These are phyloP conservation scores for Cheilosia impressa DNA, from an alignment of 2,888 invertebrate species.

Conservation along the genomic window DNA sequence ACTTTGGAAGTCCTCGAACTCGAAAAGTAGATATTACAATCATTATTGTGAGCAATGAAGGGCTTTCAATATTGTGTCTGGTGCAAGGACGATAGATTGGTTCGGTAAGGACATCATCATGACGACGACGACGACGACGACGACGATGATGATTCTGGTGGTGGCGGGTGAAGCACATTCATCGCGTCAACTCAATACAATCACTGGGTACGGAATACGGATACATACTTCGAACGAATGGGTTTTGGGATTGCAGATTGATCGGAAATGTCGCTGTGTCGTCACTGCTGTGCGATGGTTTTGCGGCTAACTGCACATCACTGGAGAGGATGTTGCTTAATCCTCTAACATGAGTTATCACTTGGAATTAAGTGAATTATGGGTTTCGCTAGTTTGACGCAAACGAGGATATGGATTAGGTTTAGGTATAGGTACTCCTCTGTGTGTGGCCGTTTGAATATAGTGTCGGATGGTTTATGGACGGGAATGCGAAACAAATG, in stretches of 20 bases:
- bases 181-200: constrained; percentile 38
- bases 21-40: constrained; percentile 73
- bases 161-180: constrained; percentile 16
- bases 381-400: constrained; percentile 64
- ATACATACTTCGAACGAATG: constrained; percentile 4
- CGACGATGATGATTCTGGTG: constrained; percentile 14
- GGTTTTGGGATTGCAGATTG: constrained; percentile 59
- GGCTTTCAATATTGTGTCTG: constrained; percentile 75
- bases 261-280: constrained; percentile 68
- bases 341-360: constrained; percentile 73
- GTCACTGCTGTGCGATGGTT: constrained; percentile 69
- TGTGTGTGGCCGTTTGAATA: constrained; percentile 15
- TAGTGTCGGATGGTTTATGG: constrained; percentile 46
- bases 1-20: constrained; percentile 74
- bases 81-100: constrained; percentile 73
- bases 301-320: constrained; percentile 51
- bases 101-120: constrained; percentile 35
- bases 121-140: constrained; percentile 19
- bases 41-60: constrained; percentile 72
- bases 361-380: constrained; percentile 75
- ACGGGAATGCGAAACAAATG: constrained; percentile 56
- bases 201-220: background rate
- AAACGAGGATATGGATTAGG: constrained; percentile 48
- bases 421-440: too few species aligned
- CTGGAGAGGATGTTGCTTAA: constrained; percentile 33